A percentile compares a stretch with the other conserved stretches of the same genome.
Evolutionary conservation across 92 coral and sea anemone genomes (phyloP).

Genomic region (Diadumene lineata): DNA sequence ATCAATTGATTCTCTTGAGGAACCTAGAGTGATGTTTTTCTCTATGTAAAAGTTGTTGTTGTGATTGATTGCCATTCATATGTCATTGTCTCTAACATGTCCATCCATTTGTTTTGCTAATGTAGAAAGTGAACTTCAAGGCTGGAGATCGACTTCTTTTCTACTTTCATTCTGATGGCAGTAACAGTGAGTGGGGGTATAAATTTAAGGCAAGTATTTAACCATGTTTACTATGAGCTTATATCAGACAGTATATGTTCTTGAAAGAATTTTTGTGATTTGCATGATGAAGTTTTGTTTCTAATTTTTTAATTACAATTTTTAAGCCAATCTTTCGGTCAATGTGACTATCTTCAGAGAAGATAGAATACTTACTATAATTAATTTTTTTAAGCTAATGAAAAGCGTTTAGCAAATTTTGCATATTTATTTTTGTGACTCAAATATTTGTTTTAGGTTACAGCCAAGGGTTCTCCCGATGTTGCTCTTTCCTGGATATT

Average conservation of each 20-base stretch:
- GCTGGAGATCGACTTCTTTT: constrained; percentile 91
- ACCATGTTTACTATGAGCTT: too few relatives aligned
- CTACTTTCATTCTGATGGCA: constrained; percentile 95
- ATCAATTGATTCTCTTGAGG: too few relatives aligned
- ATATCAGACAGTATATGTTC: too few relatives aligned
- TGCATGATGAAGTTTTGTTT: too few relatives aligned
- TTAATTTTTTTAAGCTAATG: too few relatives aligned
- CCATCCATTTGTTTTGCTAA: not conserved
- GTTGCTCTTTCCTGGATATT: constrained; percentile 95
- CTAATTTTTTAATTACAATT: too few relatives aligned
- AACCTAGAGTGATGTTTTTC: too few relatives aligned
- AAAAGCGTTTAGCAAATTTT: too few relatives aligned
- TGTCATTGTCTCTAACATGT: not conserved
- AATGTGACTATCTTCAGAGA: too few relatives aligned
- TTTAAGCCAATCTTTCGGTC: too few relatives aligned
- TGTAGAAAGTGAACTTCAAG: constrained; percentile 76
- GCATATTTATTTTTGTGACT: not conserved
- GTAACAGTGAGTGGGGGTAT: constrained; percentile 99
- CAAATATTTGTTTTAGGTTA: constrained; percentile 53
- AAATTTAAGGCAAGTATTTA: constrained; percentile 73
- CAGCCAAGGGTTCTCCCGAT: constrained; percentile 97
- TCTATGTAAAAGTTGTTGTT: not conserved
- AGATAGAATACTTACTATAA: too few relatives aligned
- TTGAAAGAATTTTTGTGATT: too few relatives aligned
- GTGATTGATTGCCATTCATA: not conserved